Conservation (phyloP, 2,797 vertebrate genomes). For the Garrulus glandarius region DNA sequence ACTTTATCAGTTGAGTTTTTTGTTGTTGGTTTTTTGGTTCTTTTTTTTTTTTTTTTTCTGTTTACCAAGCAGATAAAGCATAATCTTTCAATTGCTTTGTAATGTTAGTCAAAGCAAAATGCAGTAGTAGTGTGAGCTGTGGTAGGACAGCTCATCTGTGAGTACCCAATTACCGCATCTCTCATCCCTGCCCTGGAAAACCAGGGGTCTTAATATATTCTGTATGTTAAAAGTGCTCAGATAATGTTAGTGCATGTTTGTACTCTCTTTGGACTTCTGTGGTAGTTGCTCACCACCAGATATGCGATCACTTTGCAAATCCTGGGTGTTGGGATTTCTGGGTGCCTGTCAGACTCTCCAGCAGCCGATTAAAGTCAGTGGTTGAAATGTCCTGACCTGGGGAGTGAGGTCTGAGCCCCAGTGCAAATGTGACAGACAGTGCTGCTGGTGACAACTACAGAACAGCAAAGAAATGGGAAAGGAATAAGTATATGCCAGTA, state of each 20-base stretch:
- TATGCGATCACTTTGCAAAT: not conserved
- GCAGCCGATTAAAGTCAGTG: not conserved
- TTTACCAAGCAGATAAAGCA: not conserved
- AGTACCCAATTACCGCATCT: not conserved
- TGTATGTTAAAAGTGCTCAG: not conserved
- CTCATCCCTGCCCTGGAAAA: not conserved
- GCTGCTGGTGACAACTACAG: not conserved
- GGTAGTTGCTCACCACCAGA: not conserved
- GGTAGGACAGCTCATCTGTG: not conserved
- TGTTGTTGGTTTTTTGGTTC: rapidly evolving
- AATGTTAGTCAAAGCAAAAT: not conserved
- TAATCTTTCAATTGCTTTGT: not conserved
- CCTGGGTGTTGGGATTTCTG: not conserved
- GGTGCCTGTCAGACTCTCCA: not conserved
- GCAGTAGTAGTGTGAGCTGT: not conserved
- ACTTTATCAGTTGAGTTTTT: rapidly evolving
- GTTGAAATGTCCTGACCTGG: not conserved
- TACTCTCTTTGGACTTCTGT: not conserved
- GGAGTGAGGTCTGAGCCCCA: not conserved
- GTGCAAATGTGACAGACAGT: not conserved
- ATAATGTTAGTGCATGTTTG: not conserved
- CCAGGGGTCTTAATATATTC: not conserved
- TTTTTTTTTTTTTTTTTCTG: not conserved
- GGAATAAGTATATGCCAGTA: not conserved
- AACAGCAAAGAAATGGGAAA: not conserved